These are phyloP conservation scores for Trachops cirrhosus DNA, from an alignment of 2,797 vertebrate species.

Conservation along the genomic window DNA sequence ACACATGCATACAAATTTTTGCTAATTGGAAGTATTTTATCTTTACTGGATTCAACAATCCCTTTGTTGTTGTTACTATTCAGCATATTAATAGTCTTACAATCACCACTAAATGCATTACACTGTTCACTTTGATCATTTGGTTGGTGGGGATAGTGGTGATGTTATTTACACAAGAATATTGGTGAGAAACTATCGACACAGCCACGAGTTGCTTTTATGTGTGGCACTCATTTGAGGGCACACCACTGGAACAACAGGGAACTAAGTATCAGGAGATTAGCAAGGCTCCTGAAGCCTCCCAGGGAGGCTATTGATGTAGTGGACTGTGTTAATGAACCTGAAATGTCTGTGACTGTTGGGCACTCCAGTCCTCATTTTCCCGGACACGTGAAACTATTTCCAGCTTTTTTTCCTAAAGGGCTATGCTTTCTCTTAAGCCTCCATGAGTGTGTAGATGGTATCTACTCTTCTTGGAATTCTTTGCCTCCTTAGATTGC, in stretches of 20 bases:
- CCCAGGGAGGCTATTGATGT: not conserved
- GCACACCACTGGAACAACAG: not conserved
- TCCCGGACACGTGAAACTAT: not conserved
- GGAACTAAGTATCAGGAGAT: not conserved
- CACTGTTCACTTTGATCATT: not conserved
- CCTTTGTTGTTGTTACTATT: not conserved
- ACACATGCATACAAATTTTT: not conserved
- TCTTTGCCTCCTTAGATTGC: not conserved
- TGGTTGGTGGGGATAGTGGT: not conserved
- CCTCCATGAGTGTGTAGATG: accelerated
- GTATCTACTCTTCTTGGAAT: not conserved
- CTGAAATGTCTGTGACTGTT: not conserved
- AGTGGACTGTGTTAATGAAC: not conserved
- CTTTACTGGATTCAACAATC: not conserved
- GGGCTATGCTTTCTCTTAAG: not conserved
- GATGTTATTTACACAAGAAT: not conserved
- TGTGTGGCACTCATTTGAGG: not conserved
- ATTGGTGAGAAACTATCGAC: not conserved
- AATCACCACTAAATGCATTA: not conserved
- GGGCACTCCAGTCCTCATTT: not conserved
- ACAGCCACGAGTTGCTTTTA: not conserved
- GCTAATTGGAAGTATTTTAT: not conserved
- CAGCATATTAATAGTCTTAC: not conserved
- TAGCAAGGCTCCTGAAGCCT: not conserved
- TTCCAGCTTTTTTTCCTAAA: not conserved